Evolutionary conservation across 1,140 invertebrate genomes (phyloP).

Genomic region (Ceratina australensis): DNA sequence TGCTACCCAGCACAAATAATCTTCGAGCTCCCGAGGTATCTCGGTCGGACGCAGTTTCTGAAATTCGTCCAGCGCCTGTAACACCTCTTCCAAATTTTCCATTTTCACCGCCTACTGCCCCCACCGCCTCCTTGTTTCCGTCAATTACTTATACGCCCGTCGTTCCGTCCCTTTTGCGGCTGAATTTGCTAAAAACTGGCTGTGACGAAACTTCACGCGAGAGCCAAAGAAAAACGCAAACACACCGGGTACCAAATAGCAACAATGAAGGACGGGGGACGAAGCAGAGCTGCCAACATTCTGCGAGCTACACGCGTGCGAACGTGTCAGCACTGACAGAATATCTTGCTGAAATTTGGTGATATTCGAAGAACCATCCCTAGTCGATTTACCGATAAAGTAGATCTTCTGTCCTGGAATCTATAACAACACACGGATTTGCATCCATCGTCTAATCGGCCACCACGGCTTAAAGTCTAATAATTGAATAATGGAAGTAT

Average conservation of each 20-base stretch:
- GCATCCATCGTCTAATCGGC: too few species aligned
- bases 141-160: constrained; percentile 18
- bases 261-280: constrained; percentile 54
- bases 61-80: constrained; percentile 91
- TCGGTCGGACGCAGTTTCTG: constrained; percentile 89
- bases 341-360: too few species aligned
- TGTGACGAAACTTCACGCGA: constrained; percentile 22
- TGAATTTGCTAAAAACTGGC: constrained; percentile 10
- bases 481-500: too few species aligned
- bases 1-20: constrained; percentile 94
- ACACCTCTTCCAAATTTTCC: constrained; percentile 92
- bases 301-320: too few species aligned
- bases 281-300: constrained; percentile 41
- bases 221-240: constrained; percentile 63
- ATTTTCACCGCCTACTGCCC: constrained; percentile 75
- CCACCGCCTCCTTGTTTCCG: constrained; percentile 30
- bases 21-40: constrained; percentile 93
- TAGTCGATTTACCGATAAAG: too few species aligned
- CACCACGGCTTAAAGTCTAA: too few species aligned
- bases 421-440: too few species aligned
- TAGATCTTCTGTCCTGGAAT: too few species aligned
- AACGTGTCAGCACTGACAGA: constrained; percentile 39
- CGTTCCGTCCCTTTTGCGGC: background rate
- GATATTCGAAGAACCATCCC: background rate
- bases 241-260: constrained; percentile 64